phyloP scores from a whole-genome alignment of 1,140 invertebrate species.

The Drosophila sucinea region DNA sequence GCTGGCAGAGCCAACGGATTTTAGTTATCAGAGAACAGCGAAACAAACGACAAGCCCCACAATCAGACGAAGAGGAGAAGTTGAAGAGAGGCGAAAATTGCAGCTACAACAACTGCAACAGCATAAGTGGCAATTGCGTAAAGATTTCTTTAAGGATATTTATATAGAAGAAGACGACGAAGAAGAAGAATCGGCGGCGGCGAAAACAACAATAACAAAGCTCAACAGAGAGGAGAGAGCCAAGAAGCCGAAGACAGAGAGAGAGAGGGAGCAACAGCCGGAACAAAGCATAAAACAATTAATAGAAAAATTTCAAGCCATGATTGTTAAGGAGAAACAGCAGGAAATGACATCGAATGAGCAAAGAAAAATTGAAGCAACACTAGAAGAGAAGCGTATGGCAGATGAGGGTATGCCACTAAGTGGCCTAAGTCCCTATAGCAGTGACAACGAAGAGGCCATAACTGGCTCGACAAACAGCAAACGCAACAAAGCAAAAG shows the following conservation, averaged over 20 bases:
- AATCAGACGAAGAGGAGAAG: slow-evolving; percentile 19
- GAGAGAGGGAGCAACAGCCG: not conserved
- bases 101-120: slow-evolving; percentile 39
- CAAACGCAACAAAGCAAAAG: slow-evolving; percentile 57
- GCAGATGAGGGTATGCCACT: slow-evolving; percentile 74
- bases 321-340: slow-evolving; percentile 68
- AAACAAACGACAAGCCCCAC: slow-evolving; percentile 57
- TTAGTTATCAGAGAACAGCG: slow-evolving; percentile 80
- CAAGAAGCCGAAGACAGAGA: slow-evolving; percentile 13
- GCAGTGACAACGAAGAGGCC: slow-evolving; percentile 72
- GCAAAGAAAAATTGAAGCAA: slow-evolving; percentile 32
- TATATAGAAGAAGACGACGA: slow-evolving; percentile 15
- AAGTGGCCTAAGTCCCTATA: slow-evolving; percentile 71
- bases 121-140: slow-evolving; percentile 65
- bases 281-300: slow-evolving; percentile 47
- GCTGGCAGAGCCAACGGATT: slow-evolving; percentile 67
- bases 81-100: slow-evolving; percentile 21
- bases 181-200: slow-evolving; percentile 16
- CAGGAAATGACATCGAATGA: slow-evolving; percentile 19
- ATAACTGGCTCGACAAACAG: slow-evolving; percentile 8
- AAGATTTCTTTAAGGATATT: slow-evolving; percentile 61
- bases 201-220: slow-evolving; percentile 8
- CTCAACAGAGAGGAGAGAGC: not conserved
- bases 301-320: slow-evolving; percentile 63
- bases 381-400: slow-evolving; percentile 44